Evolutionary conservation across 2,888 invertebrate species (phyloP), one percentile per base, ranked within the genome.

Genomic region (Lasioglossum villosulum): DNA sequence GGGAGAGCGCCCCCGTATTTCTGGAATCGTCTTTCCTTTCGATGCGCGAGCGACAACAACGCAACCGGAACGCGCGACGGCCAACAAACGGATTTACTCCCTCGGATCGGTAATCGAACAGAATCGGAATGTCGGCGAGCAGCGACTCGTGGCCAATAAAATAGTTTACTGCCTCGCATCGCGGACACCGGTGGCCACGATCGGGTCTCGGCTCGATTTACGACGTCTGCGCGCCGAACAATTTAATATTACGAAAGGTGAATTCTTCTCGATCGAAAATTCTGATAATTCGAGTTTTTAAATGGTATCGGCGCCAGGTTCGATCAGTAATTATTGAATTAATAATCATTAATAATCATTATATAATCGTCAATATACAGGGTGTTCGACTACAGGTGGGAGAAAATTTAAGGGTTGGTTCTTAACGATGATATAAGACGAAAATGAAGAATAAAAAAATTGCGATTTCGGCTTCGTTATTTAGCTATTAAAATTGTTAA

Each of bases 111-210:
- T 73, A 75, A 82, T 71, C 86, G 80, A 37, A 70, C 72, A 80
- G 86, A 88, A 81, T 88, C 82, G 83, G 82, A 86, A 88, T 76
- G 83, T 75, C 83, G 81, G 79, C 77, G 85, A 77, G 75, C 83
- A 87, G 74, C 71, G 75, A 82, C 70, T 80, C 75, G 78, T 71
- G 76, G 78, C 77, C 82, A 83, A 80, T 84, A 88, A 82, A 80
- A 75, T 79, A 78, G 16, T 56, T 39, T 72, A 42, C 70, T 72
- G 66, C 80, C 39, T 63, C 42, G 80, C 78, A 52, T 72, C 63
- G 75, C 42, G 52, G 72, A 48, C 73, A 80, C n/a, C 74, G 59
- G 45, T 8, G 70, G 2, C 6, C 19, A 70, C 71, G 30, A 63
- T 80, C 83, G 87, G 84, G 83, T 87, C 84, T 66, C 45, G 74